Percentiles rank a stretch among this genome's conserved stretches.
Conservation (phyloP, 2,888 invertebrate genomes). For the Drosophila stalkeri region DNA sequence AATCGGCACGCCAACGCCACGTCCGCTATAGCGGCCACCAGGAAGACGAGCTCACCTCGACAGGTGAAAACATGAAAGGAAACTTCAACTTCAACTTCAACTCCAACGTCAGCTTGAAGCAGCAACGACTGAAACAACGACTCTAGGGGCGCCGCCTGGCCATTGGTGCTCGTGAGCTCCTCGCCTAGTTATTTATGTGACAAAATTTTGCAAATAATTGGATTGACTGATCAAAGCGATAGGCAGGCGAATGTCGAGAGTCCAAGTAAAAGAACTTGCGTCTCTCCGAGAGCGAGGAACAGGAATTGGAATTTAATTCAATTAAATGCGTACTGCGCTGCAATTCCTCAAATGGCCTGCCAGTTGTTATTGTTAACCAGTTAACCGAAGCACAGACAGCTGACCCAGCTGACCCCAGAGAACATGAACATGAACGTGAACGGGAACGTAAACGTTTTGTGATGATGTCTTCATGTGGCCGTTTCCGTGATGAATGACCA, state of each 20-base stretch:
- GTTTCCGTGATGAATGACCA: conserved; percentile 53
- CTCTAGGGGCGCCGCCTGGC: conserved; percentile 52
- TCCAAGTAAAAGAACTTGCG: background rate
- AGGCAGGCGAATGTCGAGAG: conserved; percentile 56
- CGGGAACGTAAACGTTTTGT: conserved; percentile 9
- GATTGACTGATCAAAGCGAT: conserved; percentile 85
- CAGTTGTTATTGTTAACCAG: conserved; percentile 60
- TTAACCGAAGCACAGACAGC: conserved; percentile 57
- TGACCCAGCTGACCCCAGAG: conserved; percentile 73
- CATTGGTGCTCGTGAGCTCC: conserved; percentile 30
- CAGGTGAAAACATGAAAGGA: conserved; percentile 81
- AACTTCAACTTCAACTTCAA: conserved; percentile 45
- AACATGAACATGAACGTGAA: background rate
- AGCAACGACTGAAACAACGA: background rate
- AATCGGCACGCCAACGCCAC: conserved; percentile 71
- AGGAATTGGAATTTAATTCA: conserved; percentile 83
- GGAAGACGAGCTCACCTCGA: conserved; percentile 43
- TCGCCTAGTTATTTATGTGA: conserved; percentile 85
- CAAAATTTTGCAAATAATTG: conserved; percentile 85
- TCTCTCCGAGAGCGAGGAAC: conserved; percentile 11
- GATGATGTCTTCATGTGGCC: conserved; percentile 71
- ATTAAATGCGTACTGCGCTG: conserved; percentile 83
- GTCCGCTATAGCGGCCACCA: conserved; percentile 41
- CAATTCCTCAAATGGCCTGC: conserved; percentile 78
- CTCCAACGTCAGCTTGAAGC: background rate